phyloP scores from a whole-genome alignment of 2,888 invertebrate species.

The Caenorhabditis plicata region DNA sequence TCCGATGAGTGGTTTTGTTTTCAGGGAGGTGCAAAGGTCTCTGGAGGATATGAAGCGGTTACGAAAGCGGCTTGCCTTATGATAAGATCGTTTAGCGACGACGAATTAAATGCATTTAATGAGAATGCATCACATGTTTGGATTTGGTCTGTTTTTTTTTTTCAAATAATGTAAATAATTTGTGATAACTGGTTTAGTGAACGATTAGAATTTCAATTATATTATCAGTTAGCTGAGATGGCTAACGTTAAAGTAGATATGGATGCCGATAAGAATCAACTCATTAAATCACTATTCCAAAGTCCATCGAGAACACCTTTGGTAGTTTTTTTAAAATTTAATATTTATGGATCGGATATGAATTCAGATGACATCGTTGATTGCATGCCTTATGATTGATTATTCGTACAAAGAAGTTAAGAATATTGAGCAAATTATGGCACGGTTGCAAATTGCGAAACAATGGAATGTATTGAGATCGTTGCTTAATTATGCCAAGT shows the following conservation, averaged over 20 bases:
- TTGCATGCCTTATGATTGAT: conserved; percentile 28
- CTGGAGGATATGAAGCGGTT: conserved; percentile 31
- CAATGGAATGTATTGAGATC: conserved; percentile 19
- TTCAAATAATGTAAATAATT: not conserved
- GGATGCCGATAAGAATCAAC: conserved; percentile 7
- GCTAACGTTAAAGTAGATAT: conserved; percentile 9
- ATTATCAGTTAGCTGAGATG: conserved; percentile 9
- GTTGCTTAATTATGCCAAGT: conserved; percentile 12
- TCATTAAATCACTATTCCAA: conserved; percentile 22
- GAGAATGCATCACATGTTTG: not conserved
- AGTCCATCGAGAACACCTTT: conserved; percentile 13
- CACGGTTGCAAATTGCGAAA: conserved; percentile 19
- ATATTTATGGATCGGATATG: not conserved
- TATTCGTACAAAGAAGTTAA: conserved; percentile 19
- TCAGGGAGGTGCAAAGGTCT: conserved; percentile 17
- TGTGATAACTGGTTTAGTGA: conserved; percentile 8
- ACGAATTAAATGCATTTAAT: conserved; percentile 12
- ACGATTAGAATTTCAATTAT: conserved; percentile 1
- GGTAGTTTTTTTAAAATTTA: not conserved
- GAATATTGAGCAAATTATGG: conserved; percentile 23
- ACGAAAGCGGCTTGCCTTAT: conserved; percentile 32
- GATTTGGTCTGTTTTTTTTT: conserved; percentile 1
- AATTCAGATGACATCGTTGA: conserved; percentile 13
- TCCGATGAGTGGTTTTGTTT: not conserved
- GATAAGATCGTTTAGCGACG: conserved; percentile 25